These are phyloP conservation scores for Drosophila sulfurigaster DNA, from an alignment of 1,140 invertebrate genomes.

Conservation along the genomic window DNA sequence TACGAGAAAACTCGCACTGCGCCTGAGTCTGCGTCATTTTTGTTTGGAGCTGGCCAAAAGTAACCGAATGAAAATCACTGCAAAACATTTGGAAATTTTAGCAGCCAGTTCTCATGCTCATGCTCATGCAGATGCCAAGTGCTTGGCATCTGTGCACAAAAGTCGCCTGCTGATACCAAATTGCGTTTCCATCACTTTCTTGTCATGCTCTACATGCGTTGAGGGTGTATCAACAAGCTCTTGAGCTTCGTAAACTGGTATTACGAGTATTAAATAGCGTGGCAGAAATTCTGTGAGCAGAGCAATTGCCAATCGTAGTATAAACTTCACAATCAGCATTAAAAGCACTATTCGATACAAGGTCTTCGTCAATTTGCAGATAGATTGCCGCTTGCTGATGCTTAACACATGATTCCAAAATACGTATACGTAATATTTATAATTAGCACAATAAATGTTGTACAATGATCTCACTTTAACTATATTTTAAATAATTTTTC, in stretches of 20 bases:
- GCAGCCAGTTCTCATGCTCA: conserved; percentile 34
- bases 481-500: too few relatives aligned
- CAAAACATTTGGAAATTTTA: conserved; percentile 65
- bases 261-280: background rate
- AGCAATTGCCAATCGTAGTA: background rate
- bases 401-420: too few relatives aligned
- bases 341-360: too few relatives aligned
- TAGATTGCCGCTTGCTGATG: too few relatives aligned
- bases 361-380: too few relatives aligned
- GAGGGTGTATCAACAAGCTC: conserved; percentile 4
- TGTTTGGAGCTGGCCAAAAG: conserved; percentile 28
- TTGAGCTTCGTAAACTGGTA: background rate
- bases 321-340: too few relatives aligned
- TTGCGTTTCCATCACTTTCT: conserved; percentile 57
- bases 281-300: background rate
- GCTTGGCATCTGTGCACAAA: conserved; percentile 53
- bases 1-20: background rate
- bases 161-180: conserved; percentile 50
- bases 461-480: too few relatives aligned
- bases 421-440: too few relatives aligned
- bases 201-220: conserved; percentile 3
- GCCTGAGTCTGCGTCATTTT: conserved; percentile 5
- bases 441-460: too few relatives aligned
- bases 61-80: conserved; percentile 75
- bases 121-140: conserved; percentile 42